Conservation (phyloP, 2,113 vertebrate genomes). For the Philantomba maxwellii region DNA sequence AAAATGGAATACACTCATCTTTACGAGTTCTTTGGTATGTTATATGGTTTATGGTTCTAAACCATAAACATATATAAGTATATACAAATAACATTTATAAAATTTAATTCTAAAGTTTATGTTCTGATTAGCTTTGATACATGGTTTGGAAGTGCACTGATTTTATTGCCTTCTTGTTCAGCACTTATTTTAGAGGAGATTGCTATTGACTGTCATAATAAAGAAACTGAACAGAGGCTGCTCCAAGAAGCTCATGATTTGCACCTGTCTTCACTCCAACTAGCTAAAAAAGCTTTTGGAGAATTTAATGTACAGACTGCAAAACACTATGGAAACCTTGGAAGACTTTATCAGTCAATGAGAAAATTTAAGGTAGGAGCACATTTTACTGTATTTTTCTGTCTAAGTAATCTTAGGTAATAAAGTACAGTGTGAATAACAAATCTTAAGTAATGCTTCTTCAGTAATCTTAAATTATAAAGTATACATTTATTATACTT, state of each 20-base stretch:
- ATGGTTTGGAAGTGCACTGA: not conserved
- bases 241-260: slow-evolving; percentile 98
- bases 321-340: slow-evolving; percentile 98
- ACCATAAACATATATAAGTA: not conserved
- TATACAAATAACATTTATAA: not conserved
- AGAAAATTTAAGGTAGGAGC: slow-evolving; percentile 96
- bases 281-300: slow-evolving; percentile 99
- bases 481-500: not conserved
- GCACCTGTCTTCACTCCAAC: slow-evolving; percentile 96
- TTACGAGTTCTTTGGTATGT: not conserved
- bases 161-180: slow-evolving; percentile 63
- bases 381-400: slow-evolving; percentile 25
- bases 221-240: slow-evolving; percentile 96
- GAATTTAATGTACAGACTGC: slow-evolving; percentile 99
- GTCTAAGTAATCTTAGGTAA: not conserved
- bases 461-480: not conserved
- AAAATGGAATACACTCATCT: not conserved
- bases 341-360: slow-evolving; percentile 99
- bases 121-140: not conserved
- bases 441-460: not conserved
- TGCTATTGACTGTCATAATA: slow-evolving; percentile 98
- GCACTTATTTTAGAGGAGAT: slow-evolving; percentile 98
- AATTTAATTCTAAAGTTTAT: slow-evolving; percentile 5
- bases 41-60: not conserved
- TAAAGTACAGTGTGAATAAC: not conserved